These are phyloP conservation scores for Coptodon rendalli DNA, from an alignment of 2,113 vertebrate genomes.

Conservation along the genomic window DNA sequence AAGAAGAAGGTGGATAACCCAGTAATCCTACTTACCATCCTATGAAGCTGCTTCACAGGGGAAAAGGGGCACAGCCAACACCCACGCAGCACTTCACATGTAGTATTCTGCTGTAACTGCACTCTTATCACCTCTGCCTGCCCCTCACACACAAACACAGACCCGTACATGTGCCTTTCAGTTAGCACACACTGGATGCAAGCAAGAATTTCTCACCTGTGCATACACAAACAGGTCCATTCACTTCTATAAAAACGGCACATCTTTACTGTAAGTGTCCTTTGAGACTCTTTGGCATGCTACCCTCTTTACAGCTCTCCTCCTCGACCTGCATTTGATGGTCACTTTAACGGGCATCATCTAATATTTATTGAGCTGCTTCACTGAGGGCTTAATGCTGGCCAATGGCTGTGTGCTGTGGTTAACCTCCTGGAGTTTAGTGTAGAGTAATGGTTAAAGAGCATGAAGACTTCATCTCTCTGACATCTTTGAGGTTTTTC, in stretches of 20 bases:
- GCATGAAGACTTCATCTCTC: slow-evolving; percentile 4
- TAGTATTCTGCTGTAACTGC: slow-evolving; percentile 43
- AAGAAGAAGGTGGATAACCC: not conserved
- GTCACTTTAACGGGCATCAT: slow-evolving; percentile 66
- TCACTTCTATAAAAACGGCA: not conserved
- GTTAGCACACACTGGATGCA: not conserved
- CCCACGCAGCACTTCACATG: slow-evolving; percentile 29
- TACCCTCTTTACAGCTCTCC: slow-evolving; percentile 35
- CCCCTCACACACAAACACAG: not conserved
- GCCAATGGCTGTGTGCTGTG: slow-evolving; percentile 21
- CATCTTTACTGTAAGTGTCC: slow-evolving; percentile 40
- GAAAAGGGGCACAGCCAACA: slow-evolving; percentile 26
- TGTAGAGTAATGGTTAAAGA: not conserved
- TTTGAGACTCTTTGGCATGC: slow-evolving; percentile 50
- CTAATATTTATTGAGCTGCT: slow-evolving; percentile 60
- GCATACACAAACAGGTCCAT: not conserved
- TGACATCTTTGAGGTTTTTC: slow-evolving; percentile 2
- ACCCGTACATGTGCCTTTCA: not conserved
- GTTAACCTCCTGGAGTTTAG: slow-evolving; percentile 39
- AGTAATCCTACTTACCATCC: not conserved
- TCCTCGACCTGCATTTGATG: slow-evolving; percentile 49
- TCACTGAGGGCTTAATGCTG: slow-evolving; percentile 30
- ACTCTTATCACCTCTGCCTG: slow-evolving; percentile 25
- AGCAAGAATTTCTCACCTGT: not conserved
- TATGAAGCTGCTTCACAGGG: slow-evolving; percentile 6